Evolutionary conservation across 53 echinoderm and acorn worm genomes (phyloP).

Genomic region (Glandiceps talaboti): DNA sequence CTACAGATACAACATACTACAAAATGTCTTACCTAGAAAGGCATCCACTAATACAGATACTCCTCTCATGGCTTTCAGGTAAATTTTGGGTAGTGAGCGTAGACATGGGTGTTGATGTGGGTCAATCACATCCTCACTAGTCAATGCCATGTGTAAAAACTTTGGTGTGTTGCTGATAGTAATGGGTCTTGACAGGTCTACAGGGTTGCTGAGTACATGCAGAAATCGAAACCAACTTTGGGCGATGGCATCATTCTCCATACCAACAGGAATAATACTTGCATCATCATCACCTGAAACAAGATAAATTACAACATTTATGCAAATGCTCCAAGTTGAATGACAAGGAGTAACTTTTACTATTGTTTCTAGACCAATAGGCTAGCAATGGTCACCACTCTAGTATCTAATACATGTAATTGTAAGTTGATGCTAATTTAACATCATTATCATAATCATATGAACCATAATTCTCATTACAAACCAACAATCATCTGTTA

Average conservation of each 20-base stretch:
- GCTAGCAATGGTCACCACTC: too few relatives aligned
- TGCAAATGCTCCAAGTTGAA: too few relatives aligned
- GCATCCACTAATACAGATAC: slow-evolving; percentile 90
- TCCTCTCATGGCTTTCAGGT: slow-evolving; percentile 78
- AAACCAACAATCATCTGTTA: too few relatives aligned
- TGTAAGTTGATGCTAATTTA: too few relatives aligned
- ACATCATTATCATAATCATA: too few relatives aligned
- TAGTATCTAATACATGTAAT: too few relatives aligned
- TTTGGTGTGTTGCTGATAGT: slow-evolving; percentile 75
- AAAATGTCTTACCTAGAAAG: slow-evolving; percentile 50
- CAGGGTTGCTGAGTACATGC: slow-evolving; percentile 81
- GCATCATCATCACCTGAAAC: slow-evolving; percentile 59
- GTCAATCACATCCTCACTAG: slow-evolving; percentile 51
- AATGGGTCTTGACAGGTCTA: slow-evolving; percentile 82
- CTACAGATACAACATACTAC: background rate
- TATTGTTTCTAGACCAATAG: too few relatives aligned
- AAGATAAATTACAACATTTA: too few relatives aligned
- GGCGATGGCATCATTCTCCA: slow-evolving; percentile 81
- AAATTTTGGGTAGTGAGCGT: slow-evolving; percentile 78
- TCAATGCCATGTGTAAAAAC: slow-evolving; percentile 54
- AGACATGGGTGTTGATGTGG: slow-evolving; percentile 79
- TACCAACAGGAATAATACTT: slow-evolving; percentile 67
- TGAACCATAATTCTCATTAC: too few relatives aligned
- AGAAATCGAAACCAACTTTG: slow-evolving; percentile 97
- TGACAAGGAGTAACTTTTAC: too few relatives aligned